Evolutionary conservation across 2,797 vertebrate species (phyloP), one percentile per base, ranked within the genome.

Genomic region (Novumbra hubbsi): DNA sequence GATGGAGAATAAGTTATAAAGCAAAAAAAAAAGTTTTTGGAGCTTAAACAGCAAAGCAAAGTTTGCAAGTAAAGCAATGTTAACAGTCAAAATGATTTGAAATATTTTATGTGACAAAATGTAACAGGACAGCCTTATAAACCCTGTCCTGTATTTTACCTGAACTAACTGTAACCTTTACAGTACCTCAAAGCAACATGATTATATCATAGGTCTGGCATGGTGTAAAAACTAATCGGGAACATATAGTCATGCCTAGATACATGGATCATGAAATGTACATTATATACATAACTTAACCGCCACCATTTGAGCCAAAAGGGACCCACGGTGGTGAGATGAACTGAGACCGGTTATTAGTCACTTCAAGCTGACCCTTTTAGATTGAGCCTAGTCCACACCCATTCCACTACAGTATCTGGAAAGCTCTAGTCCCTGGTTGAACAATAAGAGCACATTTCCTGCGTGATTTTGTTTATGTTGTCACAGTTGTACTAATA

Each of bases 361-460:
- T 45, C 27, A 30, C 27, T 63, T 27, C 15, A 63, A 63, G 28
- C 5, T 28, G 62, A 63, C 62, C 15, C 3, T 17, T 27, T 55
- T 55, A 55, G 15, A 55, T 55, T 21, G n/a, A n/a, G 52, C 19
- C 52, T 55, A 45, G 52, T 7, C 8, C n/a, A 55, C n/a, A 21
- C 6, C 52, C 52, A 55, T 21, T 45, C 41, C 4, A 3, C 52
- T 55, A n/a, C 7, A 55, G n/a, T 9, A 55, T 55, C 52, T 55
- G 52, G 19, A 21, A 55, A 55, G 52, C 52, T 48, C 34, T 24
- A 45, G 9, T 68, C 41, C 12, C 34, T 21, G 48, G 66, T 24
- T 9, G 15, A 21, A 74, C 68, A 55, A 63, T 55, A 75, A 78
- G 64, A 73, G 5, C 19, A 65, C 32, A 70, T 77, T 77, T 83